Conservation (phyloP, 2,113 vertebrate genomes). For the Holacanthus passer region DNA sequence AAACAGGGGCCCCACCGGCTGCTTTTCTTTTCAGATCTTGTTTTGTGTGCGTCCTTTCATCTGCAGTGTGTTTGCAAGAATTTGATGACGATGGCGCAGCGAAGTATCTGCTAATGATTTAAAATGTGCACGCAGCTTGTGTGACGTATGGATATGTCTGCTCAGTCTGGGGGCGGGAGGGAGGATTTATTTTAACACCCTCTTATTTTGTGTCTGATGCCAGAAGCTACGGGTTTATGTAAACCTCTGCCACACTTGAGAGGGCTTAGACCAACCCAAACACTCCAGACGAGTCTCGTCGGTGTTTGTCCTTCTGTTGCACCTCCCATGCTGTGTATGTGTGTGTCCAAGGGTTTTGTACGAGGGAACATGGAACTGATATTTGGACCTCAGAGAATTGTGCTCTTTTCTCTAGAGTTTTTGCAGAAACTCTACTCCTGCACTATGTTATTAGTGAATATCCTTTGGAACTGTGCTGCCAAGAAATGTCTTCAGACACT, state of each 20-base stretch:
- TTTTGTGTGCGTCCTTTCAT: slow-evolving; percentile 20
- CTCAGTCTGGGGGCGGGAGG: slow-evolving; percentile 14
- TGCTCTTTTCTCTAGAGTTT: not conserved
- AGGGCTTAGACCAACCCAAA: slow-evolving; percentile 48
- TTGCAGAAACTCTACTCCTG: not conserved
- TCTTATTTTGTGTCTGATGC: slow-evolving; percentile 60
- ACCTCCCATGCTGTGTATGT: not conserved
- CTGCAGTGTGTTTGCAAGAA: slow-evolving; percentile 31
- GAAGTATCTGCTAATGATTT: slow-evolving; percentile 48
- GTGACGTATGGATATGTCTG: slow-evolving; percentile 36
- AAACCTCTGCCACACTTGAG: slow-evolving; percentile 54
- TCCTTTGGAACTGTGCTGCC: not conserved
- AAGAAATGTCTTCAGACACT: not conserved
- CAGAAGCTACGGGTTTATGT: slow-evolving; percentile 53
- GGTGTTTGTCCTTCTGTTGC: not conserved
- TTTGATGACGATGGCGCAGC: slow-evolving; percentile 18
- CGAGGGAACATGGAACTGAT: not conserved
- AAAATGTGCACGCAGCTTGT: slow-evolving; percentile 26
- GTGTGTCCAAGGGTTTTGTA: not conserved
- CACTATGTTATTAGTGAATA: not conserved
- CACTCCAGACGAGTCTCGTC: slow-evolving; percentile 34
- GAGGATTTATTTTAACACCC: slow-evolving; percentile 60
- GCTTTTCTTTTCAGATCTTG: slow-evolving; percentile 3
- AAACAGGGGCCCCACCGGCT: slow-evolving; percentile 14
- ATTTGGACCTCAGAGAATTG: not conserved